Evolutionary conservation across 2,888 invertebrate genomes (phyloP), one percentile per base, ranked within the genome.

Genomic region (Ectobius pallidus): DNA sequence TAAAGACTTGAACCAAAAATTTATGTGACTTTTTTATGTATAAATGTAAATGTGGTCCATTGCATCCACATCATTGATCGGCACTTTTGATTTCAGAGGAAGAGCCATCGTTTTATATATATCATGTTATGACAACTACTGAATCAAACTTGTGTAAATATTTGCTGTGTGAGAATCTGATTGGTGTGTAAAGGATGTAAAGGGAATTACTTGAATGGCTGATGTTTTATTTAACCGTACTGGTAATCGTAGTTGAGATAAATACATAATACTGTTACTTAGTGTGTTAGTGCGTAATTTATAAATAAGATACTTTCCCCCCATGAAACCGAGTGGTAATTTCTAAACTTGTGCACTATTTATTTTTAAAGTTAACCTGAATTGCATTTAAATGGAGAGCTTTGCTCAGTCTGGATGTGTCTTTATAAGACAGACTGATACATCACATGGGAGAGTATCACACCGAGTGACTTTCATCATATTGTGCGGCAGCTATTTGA

Each of bases 161-260:
- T 32, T 52, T 70, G 58, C 65, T 65, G 67, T 70, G 68, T 61
- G 65, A 61, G 34, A 61, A 68, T 62, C 9, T 71, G 71, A 39
- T 71, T 22, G 63, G 70, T 34, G 30, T 73, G 71, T 69, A 72
- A 74, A 74, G 73, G 73, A 73, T 75, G 75, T 75, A 74, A 74
- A 71, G 73, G 75, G 75, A 68, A 71, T 70, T 73, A 55, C 52
- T 70, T 63, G 72, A 73, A 71, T 74, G 73, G 73, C 74, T 75
- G 74, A 74, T 73, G 71, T 74, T 75, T 74, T 74, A 74, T 75
- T 75, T 75, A 73, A 75, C 72, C 71, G 68, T 71, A 72, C 62
- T 52, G 70, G 52, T 72, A 70, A 72, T 62, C 69, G 75, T 75
- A 75, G 75, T 71, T 62, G 69, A 75, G 69, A 58, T 22, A 69